Evolutionary conservation across 2,888 invertebrate species (phyloP), one percentile per base, ranked within the genome.

Genomic region (Lithophane ornitopus): DNA sequence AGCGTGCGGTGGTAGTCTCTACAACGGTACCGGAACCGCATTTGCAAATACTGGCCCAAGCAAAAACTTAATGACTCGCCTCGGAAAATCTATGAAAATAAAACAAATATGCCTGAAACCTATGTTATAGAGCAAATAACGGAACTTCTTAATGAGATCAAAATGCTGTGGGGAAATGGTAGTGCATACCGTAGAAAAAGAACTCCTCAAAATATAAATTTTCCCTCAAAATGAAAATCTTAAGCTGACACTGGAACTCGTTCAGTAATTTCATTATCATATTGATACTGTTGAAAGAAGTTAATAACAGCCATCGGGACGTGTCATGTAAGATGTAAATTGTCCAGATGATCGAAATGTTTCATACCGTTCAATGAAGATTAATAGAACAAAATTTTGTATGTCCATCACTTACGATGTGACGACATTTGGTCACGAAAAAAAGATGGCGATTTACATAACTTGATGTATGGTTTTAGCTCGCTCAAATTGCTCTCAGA

Each of bases 1-100:
- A 88, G 85, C 87, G 87, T 83, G 84, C 85, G 83, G 80, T 78
- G 76, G 85, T n/a, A n/a, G n/a, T 88, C 78, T 82, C 80, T 78
- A 82, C 89, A 93, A 92, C 92, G 92, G 92, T 92, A 92, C 87
- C 88, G 82, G 87, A 88, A 90, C 85, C 88, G 88, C 88, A 89
- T 90, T 91, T 89, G 89, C 89, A 90, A 92, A 91, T 89, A 88
- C 85, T 72, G 70, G 74, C 70, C 52, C 69, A 76, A 74, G 84
- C 86, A 91, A 92, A 92, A 93, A 93, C 88, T 84, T 89, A 89
- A 91, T 90, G 88, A 90, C 82, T 89, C 80, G 84, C 78, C 83
- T 85, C 78, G 84, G 86, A 87, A 89, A 89, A 89, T 58, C 46
- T 68, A 66, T 87, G 68, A 85, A 85, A 80, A 79, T 80, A 78